A percentile compares a stretch with the other conserved stretches of the same genome.
These are phyloP conservation scores for Microtus richardsoni DNA, from an alignment of 2,113 vertebrate genomes.

Conservation along the genomic window DNA sequence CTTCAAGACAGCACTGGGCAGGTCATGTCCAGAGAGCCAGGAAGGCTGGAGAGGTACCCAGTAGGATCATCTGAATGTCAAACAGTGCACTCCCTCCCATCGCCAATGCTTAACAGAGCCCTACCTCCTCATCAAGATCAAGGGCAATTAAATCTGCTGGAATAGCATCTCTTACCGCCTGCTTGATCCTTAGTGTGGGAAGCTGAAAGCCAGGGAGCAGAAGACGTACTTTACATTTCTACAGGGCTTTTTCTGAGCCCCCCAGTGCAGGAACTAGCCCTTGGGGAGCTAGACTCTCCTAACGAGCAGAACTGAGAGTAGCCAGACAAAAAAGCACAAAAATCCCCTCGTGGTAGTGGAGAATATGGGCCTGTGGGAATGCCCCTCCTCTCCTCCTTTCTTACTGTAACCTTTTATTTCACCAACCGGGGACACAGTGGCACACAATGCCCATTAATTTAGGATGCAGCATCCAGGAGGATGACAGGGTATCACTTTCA, in stretches of 20 bases:
- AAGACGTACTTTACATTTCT: neutral
- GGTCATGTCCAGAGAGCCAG: neutral
- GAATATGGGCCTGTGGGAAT: neutral
- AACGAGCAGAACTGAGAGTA: neutral
- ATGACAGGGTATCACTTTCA: constrained; percentile 1
- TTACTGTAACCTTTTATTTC: neutral
- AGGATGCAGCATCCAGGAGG: neutral
- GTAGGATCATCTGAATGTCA: neutral
- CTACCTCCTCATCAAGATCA: neutral
- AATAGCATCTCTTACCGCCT: neutral
- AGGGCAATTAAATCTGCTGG: neutral
- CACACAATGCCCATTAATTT: neutral
- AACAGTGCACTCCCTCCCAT: neutral
- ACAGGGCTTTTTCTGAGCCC: neutral
- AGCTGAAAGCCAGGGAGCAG: neutral
- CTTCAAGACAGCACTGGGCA: neutral
- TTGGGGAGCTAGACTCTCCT: neutral
- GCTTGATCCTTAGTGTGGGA: neutral
- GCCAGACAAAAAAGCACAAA: neutral
- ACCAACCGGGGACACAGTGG: neutral
- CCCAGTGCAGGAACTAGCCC: neutral
- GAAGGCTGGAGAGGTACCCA: neutral
- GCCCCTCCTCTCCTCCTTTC: neutral
- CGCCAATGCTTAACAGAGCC: neutral
- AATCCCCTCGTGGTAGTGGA: neutral